Evolutionary conservation across 2,888 invertebrate species (phyloP), one percentile per base, ranked within the genome.

Genomic region (Boloria selene): DNA sequence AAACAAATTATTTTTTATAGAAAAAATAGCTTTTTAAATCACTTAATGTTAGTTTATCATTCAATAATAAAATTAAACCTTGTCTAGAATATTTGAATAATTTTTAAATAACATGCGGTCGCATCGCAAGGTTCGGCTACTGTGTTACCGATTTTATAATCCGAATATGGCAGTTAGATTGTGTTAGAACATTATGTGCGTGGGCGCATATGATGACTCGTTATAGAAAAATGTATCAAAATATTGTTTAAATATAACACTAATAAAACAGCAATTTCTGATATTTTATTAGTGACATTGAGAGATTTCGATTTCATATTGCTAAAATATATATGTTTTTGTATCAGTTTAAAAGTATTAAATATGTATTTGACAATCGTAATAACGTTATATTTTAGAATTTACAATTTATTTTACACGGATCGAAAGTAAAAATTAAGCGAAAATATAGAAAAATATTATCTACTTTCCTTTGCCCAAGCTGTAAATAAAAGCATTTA

Each of bases 101-200:
- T 67, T 67, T 58, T 56, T 65, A 55, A 65, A 67, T 65, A 56
- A 64, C 55, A 59, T 54, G 52, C 42, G 44, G 54, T 26, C 26
- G 17, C 65, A 38, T 7, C 31, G 31, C 31, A 38, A 10, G 10
- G 10, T 10, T 38, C 31, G 50, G 69, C 71, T 68, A 65, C 71
- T 26, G 71, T 61, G 69, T 64, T 71, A 69, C 71, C 44, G 56
- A 64, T 67, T 63, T 64, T 65, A 61, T 65, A 61, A 22, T 55
- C 47, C 56, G 54, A 58, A 64, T 61, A 64, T 50, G 65, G 63
- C 53, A 42, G 51, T 18, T 45, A 58, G 61, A 61, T 53, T 59
- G 56, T 49, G 61, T 58, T 58, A 31, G 59, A 44, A 53, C 45
- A 31, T 44, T 16, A 17, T 17, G 10, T 38, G 26, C 63, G 71